Conservation (phyloP, 2,797 vertebrate genomes). For the Labeo calbasu region DNA sequence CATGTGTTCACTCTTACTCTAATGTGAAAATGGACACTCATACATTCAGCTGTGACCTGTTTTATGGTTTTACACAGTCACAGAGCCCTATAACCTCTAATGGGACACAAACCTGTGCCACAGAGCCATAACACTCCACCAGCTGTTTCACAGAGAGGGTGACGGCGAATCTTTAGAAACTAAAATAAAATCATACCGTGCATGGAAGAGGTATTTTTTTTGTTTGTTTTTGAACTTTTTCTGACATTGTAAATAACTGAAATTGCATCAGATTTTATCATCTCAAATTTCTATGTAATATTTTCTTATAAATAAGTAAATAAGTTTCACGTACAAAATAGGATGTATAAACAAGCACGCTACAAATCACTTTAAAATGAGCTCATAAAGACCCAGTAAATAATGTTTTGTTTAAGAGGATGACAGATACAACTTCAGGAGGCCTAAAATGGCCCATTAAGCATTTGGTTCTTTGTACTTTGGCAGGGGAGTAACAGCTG, state of each 20-base stretch:
- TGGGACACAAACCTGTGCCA: slow-evolving; percentile 53
- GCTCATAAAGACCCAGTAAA: slow-evolving; percentile 34
- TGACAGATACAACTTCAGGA: slow-evolving; percentile 45
- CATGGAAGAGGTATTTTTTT: neutral
- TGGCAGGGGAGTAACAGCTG: slow-evolving; percentile 63
- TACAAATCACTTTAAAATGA: slow-evolving; percentile 33
- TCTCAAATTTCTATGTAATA: neutral
- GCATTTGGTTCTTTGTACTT: slow-evolving; percentile 60
- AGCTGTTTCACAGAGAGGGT: slow-evolving; percentile 44
- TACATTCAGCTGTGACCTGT: slow-evolving; percentile 67
- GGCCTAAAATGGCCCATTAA: slow-evolving; percentile 54
- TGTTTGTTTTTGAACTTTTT: neutral
- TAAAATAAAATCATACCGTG: neutral
- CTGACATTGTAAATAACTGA: neutral
- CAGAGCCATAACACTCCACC: slow-evolving; percentile 41
- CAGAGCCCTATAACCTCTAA: slow-evolving; percentile 62
- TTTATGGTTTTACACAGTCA: slow-evolving; percentile 68
- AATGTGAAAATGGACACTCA: slow-evolving; percentile 67
- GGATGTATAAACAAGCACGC: slow-evolving; percentile 10
- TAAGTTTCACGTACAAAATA: neutral
- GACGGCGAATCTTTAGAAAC: slow-evolving; percentile 28
- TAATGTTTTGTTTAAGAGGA: slow-evolving; percentile 43
- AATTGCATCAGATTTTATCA: neutral
- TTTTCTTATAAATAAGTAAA: neutral
- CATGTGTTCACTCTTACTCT: slow-evolving; percentile 66